Evolutionary conservation across 2,797 vertebrate genomes (phyloP).

Genomic region (Sebastes cheni): DNA sequence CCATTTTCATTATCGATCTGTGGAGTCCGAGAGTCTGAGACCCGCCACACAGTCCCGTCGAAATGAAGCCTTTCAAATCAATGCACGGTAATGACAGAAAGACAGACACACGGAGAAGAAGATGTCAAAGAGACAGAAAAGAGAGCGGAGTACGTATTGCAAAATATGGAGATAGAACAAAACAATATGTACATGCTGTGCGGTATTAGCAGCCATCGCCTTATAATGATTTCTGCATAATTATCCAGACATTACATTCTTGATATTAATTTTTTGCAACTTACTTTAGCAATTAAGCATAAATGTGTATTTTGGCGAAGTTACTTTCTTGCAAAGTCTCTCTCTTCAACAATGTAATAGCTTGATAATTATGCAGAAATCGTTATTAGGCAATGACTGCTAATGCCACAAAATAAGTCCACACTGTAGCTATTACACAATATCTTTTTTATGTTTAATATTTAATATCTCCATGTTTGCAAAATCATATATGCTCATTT

Average conservation of each 20-base stretch:
- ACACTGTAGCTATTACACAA: neutral
- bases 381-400: neutral
- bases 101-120: neutral
- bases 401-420: neutral
- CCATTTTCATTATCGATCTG: conserved; percentile 58
- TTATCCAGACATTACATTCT: neutral
- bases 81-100: conserved; percentile 21
- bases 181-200: neutral
- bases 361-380: neutral
- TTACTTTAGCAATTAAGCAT: too few relatives aligned
- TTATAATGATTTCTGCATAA: neutral
- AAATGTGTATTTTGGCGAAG: neutral
- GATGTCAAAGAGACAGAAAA: neutral
- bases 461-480: neutral
- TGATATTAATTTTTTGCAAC: neutral
- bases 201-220: neutral
- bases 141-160: neutral
- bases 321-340: too few relatives aligned
- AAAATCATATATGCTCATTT: neutral
- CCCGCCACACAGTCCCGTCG: neutral
- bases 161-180: neutral
- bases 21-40: conserved; percentile 56
- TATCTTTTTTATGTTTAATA: neutral
- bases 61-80: conserved; percentile 53
- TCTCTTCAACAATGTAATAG: neutral